phyloP scores from a whole-genome alignment of 2,113 vertebrate genomes.

The Hippocampus mohnikei region DNA sequence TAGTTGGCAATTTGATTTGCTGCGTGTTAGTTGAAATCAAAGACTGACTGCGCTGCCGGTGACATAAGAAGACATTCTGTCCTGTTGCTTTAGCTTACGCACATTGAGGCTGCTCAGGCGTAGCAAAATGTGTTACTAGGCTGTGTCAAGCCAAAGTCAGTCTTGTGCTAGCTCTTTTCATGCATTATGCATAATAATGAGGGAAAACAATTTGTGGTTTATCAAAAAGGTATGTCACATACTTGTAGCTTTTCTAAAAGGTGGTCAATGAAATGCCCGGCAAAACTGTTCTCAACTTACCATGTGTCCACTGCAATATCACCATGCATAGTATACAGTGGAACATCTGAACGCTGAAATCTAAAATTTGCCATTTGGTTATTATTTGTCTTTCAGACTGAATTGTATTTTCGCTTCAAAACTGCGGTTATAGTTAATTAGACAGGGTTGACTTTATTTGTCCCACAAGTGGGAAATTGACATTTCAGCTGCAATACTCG shows the following conservation, averaged over 20 bases:
- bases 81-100: slow-evolving; percentile 8
- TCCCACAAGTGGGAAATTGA: neutral
- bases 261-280: neutral
- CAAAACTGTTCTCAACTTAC: neutral
- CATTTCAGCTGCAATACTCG: neutral
- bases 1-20: slow-evolving; percentile 12
- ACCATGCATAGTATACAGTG: neutral
- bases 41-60: neutral
- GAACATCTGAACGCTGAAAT: neutral
- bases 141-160: neutral
- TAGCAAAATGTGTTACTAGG: slow-evolving; percentile 6
- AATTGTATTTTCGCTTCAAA: neutral
- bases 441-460: neutral
- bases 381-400: neutral
- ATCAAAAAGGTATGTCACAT: neutral
- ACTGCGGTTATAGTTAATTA: neutral
- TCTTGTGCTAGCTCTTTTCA: neutral
- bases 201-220: neutral
- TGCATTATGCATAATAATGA: neutral
- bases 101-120: slow-evolving; percentile 14
- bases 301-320: neutral
- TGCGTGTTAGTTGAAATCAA: slow-evolving; percentile 13
- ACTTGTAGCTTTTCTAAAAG: neutral
- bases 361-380: neutral
- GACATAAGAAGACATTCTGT: slow-evolving; percentile 2